Conservation (phyloP, 2,888 invertebrate species). For the Drosophila anceps region DNA sequence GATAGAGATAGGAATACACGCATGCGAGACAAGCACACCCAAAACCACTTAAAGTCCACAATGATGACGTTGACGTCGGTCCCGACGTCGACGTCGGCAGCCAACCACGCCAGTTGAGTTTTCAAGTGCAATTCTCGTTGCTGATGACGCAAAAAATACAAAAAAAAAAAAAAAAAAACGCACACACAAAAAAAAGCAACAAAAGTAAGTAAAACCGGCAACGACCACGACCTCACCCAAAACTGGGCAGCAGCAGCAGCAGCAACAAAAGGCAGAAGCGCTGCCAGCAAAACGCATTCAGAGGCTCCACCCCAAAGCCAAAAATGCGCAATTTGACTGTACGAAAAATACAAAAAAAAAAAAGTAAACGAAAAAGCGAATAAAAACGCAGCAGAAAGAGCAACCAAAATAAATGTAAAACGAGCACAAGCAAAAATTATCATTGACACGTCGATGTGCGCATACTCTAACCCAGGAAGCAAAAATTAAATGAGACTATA, state of each 20-base stretch:
- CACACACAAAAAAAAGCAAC: slow-evolving; percentile 1
- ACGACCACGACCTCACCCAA: slow-evolving; percentile 78
- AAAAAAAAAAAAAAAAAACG: background rate
- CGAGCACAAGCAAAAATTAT: slow-evolving; percentile 18
- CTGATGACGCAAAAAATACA: slow-evolving; percentile 71
- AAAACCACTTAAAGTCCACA: slow-evolving; percentile 79
- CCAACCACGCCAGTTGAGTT: slow-evolving; percentile 78
- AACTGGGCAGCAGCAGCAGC: slow-evolving; percentile 54
- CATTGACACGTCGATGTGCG: slow-evolving; percentile 48
- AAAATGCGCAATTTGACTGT: slow-evolving; percentile 79
- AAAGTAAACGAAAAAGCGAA: slow-evolving; percentile 66
- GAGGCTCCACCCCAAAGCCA: slow-evolving; percentile 79
- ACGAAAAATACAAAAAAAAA: slow-evolving; percentile 50
- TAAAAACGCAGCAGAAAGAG: slow-evolving; percentile 72
- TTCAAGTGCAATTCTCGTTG: slow-evolving; percentile 75
- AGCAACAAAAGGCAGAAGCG: slow-evolving; percentile 66
- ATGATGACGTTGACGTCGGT: slow-evolving; percentile 79
- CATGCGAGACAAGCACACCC: slow-evolving; percentile 74
- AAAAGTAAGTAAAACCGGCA: slow-evolving; percentile 68
- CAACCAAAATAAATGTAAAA: slow-evolving; percentile 72
- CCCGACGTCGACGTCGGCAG: slow-evolving; percentile 37
- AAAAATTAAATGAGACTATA: background rate
- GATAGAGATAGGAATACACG: slow-evolving; percentile 30
- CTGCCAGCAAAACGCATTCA: slow-evolving; percentile 60
- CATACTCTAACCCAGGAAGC: slow-evolving; percentile 40